Evolutionary conservation across 1,140 invertebrate species (phyloP).

Genomic region (Aphis gossypii): DNA sequence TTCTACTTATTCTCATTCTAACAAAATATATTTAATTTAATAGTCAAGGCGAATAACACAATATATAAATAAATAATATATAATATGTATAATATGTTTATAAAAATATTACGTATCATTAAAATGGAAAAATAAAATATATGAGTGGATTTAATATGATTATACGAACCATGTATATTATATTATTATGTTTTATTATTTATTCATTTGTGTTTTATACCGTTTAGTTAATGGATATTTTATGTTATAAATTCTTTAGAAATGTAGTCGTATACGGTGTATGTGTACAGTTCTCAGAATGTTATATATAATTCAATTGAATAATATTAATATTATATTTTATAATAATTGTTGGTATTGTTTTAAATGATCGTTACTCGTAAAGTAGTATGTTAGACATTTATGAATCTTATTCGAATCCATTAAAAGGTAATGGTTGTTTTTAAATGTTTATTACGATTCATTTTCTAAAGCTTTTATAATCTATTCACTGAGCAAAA

Average conservation of each 20-base stretch:
- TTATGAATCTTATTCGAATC: background rate
- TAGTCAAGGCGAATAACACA: background rate
- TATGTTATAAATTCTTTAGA: background rate
- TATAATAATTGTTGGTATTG: background rate
- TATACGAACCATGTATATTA: background rate
- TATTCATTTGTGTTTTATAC: background rate
- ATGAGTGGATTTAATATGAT: conserved; percentile 6
- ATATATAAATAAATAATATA: background rate
- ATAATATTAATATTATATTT: background rate
- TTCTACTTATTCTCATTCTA: background rate
- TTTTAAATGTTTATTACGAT: background rate
- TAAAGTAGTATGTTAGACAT: background rate
- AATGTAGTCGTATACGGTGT: background rate
- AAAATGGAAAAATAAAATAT: background rate
- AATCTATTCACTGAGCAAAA: background rate
- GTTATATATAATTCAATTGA: background rate
- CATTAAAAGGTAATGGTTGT: background rate
- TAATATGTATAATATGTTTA: background rate
- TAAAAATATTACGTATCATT: background rate
- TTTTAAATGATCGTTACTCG: background rate
- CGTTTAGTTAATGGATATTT: background rate
- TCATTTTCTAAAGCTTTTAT: conserved; percentile 19
- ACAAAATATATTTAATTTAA: background rate
- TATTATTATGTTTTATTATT: background rate
- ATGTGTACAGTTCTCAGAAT: background rate